Base-by-base conservation (phyloP, 2,797 vertebrate genomes). In the Sebastes paucispinis region DNA sequence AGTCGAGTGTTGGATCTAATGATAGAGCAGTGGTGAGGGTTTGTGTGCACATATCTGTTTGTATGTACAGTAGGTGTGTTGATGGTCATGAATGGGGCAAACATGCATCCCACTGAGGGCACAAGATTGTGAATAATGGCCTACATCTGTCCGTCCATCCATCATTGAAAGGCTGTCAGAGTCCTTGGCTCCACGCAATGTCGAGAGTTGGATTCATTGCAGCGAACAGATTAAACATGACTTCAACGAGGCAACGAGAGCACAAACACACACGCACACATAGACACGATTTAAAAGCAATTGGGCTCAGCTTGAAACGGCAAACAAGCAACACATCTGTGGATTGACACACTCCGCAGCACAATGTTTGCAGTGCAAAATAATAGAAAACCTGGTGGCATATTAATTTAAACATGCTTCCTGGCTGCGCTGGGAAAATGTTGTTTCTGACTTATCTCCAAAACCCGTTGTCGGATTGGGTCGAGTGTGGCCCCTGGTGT, bases 1-100 rank as follows among this genome's bases (percentile, higher is more conserved):
- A 96, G 93, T 83, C 93, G 96, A 76, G 96, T 98, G 83, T 87
- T 96, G 76, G 95, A 95, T 87, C 92, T 96, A 25, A 95, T 96
- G 94, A 93, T 96, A 88, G 95, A 95, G 88, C 93, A 96, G 90
- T 96, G 96, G 95, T 96, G 92, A 96, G 75, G 89, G 82, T 67
- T 31, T n/a, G 24, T 59, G 75, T 72, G 73, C 12, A 5, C 47
- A 13, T 70, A 39, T 73, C 10, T 87, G 77, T 81, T 50, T 75
- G 36, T 86, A 74, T 86, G 78, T 75, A 81, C 60, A 73, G 82
- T 86, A 84, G 77, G 60, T 79, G 73, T 73, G 76, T 75, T 87
- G 69, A 75, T 74, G 89, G 82, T 88, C 71, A 80, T 85, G 77
- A 87, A 82, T 75, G 75, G 68, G 75, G 70, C 11, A 71, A 79